Conservation (phyloP, 2,888 invertebrate species). For the Pseudoips prasinana region DNA sequence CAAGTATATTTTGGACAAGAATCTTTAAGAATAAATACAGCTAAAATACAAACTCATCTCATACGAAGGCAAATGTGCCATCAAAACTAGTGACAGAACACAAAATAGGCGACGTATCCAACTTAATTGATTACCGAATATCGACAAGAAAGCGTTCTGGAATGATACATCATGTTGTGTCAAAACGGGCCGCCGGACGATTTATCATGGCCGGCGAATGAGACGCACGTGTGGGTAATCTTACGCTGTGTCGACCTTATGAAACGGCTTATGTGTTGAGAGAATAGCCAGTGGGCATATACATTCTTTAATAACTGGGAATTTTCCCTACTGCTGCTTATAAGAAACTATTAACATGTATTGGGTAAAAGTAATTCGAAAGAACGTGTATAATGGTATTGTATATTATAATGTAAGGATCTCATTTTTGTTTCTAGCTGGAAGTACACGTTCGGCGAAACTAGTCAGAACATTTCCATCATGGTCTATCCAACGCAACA, state of each 20-base stretch:
- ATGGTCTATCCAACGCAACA: too few species aligned
- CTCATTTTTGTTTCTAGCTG: too few species aligned
- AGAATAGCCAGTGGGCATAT: constrained; percentile 6
- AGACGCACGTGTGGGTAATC: constrained; percentile 60
- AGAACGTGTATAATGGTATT: too few species aligned
- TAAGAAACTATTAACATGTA: too few species aligned
- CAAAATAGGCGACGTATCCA: constrained; percentile 29
- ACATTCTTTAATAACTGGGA: background rate
- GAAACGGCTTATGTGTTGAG: constrained; percentile 25
- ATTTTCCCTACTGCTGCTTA: too few species aligned
- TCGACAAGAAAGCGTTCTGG: constrained; percentile 68
- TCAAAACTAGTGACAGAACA: constrained; percentile 9
- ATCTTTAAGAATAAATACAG: too few species aligned
- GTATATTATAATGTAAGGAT: too few species aligned
- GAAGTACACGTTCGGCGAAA: too few species aligned
- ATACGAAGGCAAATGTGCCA: constrained; percentile 5
- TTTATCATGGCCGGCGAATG: constrained; percentile 59
- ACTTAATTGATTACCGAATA: constrained; percentile 71
- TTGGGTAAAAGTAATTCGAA: too few species aligned
- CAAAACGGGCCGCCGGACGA: constrained; percentile 62
- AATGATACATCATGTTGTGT: constrained; percentile 77
- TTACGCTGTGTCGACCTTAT: constrained; percentile 49
- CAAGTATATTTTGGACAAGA: too few species aligned
- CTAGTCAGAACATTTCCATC: too few species aligned
- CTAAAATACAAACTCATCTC: too few species aligned